Evolutionary conservation across 2,888 invertebrate genomes (phyloP), one percentile per base, ranked within the genome.

Genomic region (Heliconius hortense): DNA sequence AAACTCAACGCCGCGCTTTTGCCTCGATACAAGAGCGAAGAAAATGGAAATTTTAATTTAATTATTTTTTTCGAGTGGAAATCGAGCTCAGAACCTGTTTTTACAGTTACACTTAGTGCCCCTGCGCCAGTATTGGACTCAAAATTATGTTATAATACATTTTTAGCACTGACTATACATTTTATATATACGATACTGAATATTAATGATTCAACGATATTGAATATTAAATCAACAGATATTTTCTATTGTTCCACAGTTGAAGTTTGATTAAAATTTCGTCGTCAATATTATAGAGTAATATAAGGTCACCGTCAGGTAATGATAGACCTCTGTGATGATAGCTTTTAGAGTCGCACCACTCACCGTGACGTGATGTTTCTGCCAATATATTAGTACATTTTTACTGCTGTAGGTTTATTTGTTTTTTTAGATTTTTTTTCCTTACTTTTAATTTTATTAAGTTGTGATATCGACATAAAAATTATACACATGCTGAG

Each of bases 341-440:
- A 71, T 66, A 78, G 43, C 35, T 75, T 66, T 77, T 71, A 79
- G 68, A 63, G 62, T 24, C 13, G 28, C 35, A 59, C 73, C 66
- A 74, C 48, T 77, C 72, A 72, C 69, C 66, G 60, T 77, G 76
- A 75, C 75, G 43, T 64, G 71, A 59, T 15, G 26, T 63, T 68
- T 72, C 28, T 28, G 63, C 35, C 48, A 71, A 26, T 56, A 66
- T 66, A 48, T 53, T 28, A 15, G 39, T 35, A 60, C 11, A 59
- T 59, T 2, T 48, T 2, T 48, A 48, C 8, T 56, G 10, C 11
- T 56, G n/a, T 56, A 56, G 10, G 10, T n/a, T 10, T 56, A 56
- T 56, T n/a, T 56, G 8, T 8, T 56, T 56, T 2, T n/a, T n/a
- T 11, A n/a, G 10, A n/a, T 1, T 2, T n/a, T 10, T 11, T 7